Percentiles rank a stretch among this genome's conserved stretches.
Conservation (phyloP, 2,888 invertebrate species). For the Schizaphis graminum region DNA sequence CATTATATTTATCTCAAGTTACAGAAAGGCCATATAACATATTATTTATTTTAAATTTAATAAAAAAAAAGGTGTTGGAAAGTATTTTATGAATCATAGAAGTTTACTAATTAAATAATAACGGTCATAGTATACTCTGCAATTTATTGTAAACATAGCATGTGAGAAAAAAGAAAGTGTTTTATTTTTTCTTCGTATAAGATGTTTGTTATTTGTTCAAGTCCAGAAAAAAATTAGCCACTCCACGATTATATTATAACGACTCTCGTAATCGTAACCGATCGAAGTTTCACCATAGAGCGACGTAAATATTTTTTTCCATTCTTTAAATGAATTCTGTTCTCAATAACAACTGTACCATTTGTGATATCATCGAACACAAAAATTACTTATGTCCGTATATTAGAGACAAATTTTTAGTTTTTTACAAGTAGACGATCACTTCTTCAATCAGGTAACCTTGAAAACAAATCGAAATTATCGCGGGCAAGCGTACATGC, state of each 20-base stretch:
- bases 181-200: not conserved
- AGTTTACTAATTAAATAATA: conserved; percentile 34
- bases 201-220: conserved; percentile 34
- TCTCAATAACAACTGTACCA: not conserved
- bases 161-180: conserved; percentile 52
- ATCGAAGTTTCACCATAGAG: conserved; percentile 40
- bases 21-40: not conserved
- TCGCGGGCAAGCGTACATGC: not conserved
- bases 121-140: not conserved
- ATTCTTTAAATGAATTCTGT: not conserved
- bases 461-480: conserved; percentile 57
- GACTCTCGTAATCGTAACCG: conserved; percentile 22
- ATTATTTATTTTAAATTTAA: not conserved
- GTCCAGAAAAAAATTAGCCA: conserved; percentile 33
- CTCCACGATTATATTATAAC: not conserved
- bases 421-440: not conserved
- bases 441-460: conserved; percentile 29
- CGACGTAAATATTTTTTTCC: not conserved
- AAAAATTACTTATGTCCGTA: not conserved
- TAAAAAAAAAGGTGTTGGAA: not conserved
- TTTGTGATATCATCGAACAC: not conserved
- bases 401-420: not conserved
- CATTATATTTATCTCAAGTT: not conserved
- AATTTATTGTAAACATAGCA: not conserved
- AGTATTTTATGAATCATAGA: not conserved